phyloP scores from a whole-genome alignment of 2,888 invertebrate genomes.

The Salpingus planirostris region DNA sequence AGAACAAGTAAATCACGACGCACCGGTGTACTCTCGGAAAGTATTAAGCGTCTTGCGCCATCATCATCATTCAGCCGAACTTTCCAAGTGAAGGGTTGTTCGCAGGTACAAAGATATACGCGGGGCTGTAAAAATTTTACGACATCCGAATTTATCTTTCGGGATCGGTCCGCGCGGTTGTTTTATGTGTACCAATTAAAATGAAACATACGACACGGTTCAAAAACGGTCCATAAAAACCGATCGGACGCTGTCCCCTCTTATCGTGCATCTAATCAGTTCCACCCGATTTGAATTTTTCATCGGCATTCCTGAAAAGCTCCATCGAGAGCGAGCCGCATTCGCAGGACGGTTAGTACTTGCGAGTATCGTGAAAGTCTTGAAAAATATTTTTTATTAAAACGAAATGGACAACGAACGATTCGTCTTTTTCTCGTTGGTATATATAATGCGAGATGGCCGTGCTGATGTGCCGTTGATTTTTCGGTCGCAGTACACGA shows the following conservation, averaged over 20 bases:
- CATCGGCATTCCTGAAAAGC: no score
- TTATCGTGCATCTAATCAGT: no score
- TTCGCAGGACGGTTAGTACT: slow-evolving; percentile 18
- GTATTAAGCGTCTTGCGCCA: no score
- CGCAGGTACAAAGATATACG: neutral
- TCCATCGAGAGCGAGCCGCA: no score
- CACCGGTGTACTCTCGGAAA: no score
- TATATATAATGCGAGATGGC: slow-evolving; percentile 1
- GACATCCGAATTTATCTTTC: slow-evolving; percentile 7
- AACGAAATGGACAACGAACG: slow-evolving; percentile 23
- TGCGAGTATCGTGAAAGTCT: slow-evolving; percentile 18
- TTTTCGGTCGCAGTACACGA: slow-evolving; percentile 19
- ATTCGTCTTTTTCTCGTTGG: no score
- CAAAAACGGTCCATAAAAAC: no score
- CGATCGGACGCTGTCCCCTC: no score
- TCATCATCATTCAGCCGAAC: no score
- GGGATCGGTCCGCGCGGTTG: slow-evolving; percentile 4
- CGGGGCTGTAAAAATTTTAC: slow-evolving; percentile 8
- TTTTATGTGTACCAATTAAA: slow-evolving; percentile 11
- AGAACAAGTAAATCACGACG: no score
- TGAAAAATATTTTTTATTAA: slow-evolving; percentile 29
- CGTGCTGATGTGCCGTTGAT: slow-evolving; percentile 6
- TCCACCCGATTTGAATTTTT: no score
- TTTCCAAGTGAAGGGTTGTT: no score
- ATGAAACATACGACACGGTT: slow-evolving; percentile 4